These are phyloP conservation scores for Ferdinandea cuprea DNA, from an alignment of 2,888 invertebrate species.

Conservation along the genomic window DNA sequence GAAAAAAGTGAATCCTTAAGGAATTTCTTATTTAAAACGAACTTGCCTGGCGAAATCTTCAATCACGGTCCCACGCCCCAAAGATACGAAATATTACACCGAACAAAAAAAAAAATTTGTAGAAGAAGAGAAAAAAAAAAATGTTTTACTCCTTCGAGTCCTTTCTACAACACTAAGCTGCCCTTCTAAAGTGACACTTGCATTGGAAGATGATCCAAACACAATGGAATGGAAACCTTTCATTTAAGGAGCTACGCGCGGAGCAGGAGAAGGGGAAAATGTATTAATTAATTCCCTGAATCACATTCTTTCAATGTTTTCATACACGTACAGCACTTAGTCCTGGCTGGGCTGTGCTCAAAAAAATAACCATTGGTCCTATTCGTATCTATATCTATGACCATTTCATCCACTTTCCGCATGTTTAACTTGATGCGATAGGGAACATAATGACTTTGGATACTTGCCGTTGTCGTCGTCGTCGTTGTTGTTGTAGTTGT, in stretches of 20 bases:
- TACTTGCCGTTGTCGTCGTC: constrained; percentile 27
- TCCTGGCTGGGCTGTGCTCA: constrained; percentile 17
- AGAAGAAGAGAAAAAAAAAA: constrained; percentile 42
- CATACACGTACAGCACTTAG: constrained; percentile 68
- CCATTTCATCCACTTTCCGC: constrained; percentile 65
- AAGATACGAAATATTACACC: constrained; percentile 27
- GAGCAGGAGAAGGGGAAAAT: constrained; percentile 58
- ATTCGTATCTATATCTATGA: constrained; percentile 48
- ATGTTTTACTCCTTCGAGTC: constrained; percentile 8
- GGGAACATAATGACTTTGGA: constrained; percentile 68
- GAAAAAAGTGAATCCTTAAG: constrained; percentile 69
- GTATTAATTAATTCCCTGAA: constrained; percentile 77
- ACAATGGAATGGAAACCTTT: constrained; percentile 66
- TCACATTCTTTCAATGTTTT: constrained; percentile 75
- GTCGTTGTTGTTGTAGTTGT: no score
- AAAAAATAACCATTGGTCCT: constrained; percentile 52
- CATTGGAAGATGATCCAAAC: constrained; percentile 53
- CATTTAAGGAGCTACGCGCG: constrained; percentile 30
- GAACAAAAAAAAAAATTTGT: constrained; percentile 27
- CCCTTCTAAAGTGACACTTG: constrained; percentile 68
- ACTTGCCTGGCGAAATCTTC: constrained; percentile 58
- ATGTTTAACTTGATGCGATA: constrained; percentile 72
- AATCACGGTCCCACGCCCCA: constrained; percentile 70
- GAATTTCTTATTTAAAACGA: constrained; percentile 67
- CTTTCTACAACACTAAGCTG: constrained; percentile 2